phyloP scores from a whole-genome alignment of 30 jellyfish, hydroid and myxozoan species.

The Clytia hemisphaerica region DNA sequence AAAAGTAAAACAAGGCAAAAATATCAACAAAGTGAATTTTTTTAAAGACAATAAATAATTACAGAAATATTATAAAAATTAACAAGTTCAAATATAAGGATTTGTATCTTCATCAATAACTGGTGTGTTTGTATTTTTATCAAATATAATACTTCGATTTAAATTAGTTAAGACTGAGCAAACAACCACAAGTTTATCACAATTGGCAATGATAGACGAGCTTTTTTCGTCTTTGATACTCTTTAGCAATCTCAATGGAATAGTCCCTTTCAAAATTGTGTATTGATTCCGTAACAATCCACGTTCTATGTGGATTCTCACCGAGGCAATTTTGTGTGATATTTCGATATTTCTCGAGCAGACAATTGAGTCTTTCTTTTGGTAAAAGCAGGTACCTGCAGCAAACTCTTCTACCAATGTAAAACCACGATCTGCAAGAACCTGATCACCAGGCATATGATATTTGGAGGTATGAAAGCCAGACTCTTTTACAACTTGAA shows the following conservation, averaged over 20 bases:
- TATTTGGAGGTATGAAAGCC: conserved; percentile 21
- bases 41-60: no score
- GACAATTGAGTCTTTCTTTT: conserved; percentile 31
- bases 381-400: conserved; percentile 1
- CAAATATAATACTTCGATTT: conserved; percentile 25
- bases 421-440: conserved; percentile 37
- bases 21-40: no score
- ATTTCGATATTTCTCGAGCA: conserved; percentile 20
- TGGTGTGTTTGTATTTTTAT: no score
- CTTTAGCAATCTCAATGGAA: conserved; percentile 1
- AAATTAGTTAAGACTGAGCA: conserved; percentile 38
- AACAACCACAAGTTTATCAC: conserved; percentile 39
- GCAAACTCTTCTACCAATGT: conserved; percentile 35
- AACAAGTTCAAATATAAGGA: no score
- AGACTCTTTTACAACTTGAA: conserved; percentile 33
- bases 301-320: conserved; percentile 12
- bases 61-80: no score
- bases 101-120: no score
- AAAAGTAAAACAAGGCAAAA: no score
- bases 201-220: not conserved
- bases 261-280: conserved; percentile 8
- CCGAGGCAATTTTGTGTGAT: conserved; percentile 14
- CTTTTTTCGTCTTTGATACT: not conserved
- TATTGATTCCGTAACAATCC: conserved; percentile 4
- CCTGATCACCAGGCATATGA: conserved; percentile 42